Percentiles rank a stretch among this genome's conserved stretches.
phyloP scores from a whole-genome alignment of 2,888 invertebrate genomes.

The Melinaea marsaeus region DNA sequence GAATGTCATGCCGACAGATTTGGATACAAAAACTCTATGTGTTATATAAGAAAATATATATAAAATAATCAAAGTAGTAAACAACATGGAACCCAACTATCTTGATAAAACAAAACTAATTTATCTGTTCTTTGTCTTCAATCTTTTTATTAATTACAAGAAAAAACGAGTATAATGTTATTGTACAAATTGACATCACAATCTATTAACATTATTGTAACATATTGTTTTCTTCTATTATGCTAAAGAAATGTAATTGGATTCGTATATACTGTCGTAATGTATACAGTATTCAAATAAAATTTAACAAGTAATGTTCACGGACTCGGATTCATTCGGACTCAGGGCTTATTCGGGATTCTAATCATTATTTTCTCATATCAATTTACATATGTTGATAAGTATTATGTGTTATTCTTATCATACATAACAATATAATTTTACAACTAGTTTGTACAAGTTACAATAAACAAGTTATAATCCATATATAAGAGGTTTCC shows the following conservation, averaged over 20 bases:
- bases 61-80: neutral
- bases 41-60: no score
- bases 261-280: slow-evolving; percentile 33
- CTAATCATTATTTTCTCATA: slow-evolving; percentile 70
- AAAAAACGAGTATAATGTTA: slow-evolving; percentile 8
- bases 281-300: slow-evolving; percentile 26
- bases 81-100: neutral
- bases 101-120: neutral
- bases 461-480: no score
- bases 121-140: slow-evolving; percentile 9
- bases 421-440: slow-evolving; percentile 14
- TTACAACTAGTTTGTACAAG: no score
- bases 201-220: slow-evolving; percentile 10
- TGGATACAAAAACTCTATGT: no score
- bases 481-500: no score
- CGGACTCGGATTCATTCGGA: slow-evolving; percentile 46
- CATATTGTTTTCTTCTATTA: slow-evolving; percentile 17
- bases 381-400: slow-evolving; percentile 61
- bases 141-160: slow-evolving; percentile 11
- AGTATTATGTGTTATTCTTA: slow-evolving; percentile 70
- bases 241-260: slow-evolving; percentile 19
- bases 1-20: no score
- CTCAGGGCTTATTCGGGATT: slow-evolving; percentile 36
- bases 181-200: slow-evolving; percentile 11
- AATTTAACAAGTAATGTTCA: slow-evolving; percentile 62